Base-by-base conservation (phyloP, 2,888 invertebrate genomes). In the Neoaliturus tenellus region DNA sequence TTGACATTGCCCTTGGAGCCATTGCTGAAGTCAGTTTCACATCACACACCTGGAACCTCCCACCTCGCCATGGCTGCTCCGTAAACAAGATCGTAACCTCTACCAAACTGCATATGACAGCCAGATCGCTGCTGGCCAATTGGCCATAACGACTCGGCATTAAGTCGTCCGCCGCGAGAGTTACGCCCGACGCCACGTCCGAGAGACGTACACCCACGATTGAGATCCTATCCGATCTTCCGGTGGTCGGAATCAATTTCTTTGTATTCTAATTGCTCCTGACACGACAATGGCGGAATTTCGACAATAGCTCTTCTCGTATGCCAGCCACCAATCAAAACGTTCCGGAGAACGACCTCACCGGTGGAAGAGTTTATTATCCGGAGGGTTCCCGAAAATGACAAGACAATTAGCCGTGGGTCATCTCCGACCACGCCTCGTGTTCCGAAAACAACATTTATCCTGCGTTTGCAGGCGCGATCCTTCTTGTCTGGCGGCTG, bases 261-360 rank as follows among this genome's bases (percentile, higher is more conserved):
- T 78, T 78, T 78, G 78, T 78, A 78, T 78, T 78, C 78, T 78
- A 78, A 78, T 78, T 20, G 78, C 55, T 78, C n/a, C 55, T 78
- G 78, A 78, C 78, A 55, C 78, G 55, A 78, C 78, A 78, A 78
- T 78, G 78, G 55, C 55, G 78, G 78, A 55, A 25, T 78, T 78
- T 28, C 2, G 55, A 78, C 78, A 44, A 35, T 35, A 51, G 33
- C 71, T 39, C 39, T 39, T 51, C 55, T 33, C 44, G 41, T 28
- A 4, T 55, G 78, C 28, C 78, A 78, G 78, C 55, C 78, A 78
- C 78, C 78, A 78, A 78, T 78, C 78, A 78, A 51, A 55, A 31
- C 35, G 55, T 78, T 78, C 78, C 78, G 51, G n/a, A 6, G 28
- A 6, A 0, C 48, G 78, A 55, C 78, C 55, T 23, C 55, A 55